Evolutionary conservation across 2,113 vertebrate genomes (phyloP).

Genomic region (Noctilio leporinus): DNA sequence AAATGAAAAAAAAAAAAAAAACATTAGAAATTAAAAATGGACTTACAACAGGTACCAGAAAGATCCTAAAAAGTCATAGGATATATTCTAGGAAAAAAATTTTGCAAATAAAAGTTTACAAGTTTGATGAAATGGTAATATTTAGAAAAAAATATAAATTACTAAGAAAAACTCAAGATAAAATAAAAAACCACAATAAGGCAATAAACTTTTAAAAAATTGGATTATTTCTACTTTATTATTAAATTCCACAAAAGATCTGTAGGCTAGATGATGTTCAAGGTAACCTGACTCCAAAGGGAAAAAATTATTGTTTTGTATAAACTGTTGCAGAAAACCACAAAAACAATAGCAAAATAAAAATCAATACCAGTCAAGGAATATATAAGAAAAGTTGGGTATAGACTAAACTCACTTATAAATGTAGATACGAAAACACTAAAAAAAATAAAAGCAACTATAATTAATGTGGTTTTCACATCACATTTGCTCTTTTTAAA

Average conservation of each 20-base stretch:
- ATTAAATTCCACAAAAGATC: not conserved
- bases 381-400: not conserved
- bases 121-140: not conserved
- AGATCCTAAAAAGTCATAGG: not conserved
- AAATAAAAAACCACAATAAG: not conserved
- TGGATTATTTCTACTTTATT: not conserved
- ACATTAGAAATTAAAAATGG: not conserved
- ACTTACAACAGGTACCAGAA: not conserved
- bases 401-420: not conserved
- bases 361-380: not conserved
- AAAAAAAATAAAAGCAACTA: not conserved
- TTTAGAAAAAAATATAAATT: constrained; percentile 3
- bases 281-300: not conserved
- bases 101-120: not conserved
- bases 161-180: not conserved
- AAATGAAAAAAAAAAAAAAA: too few species aligned
- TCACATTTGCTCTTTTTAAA: not conserved
- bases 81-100: not conserved
- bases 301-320: not conserved
- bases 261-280: not conserved
- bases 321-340: not conserved
- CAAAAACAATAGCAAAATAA: not conserved
- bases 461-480: not conserved
- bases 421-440: not conserved
- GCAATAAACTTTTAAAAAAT: not conserved